Percentiles rank a stretch among this genome's conserved stretches.
phyloP scores from a whole-genome alignment of 2,797 vertebrate genomes.

The Pogonophryne albipinna region DNA sequence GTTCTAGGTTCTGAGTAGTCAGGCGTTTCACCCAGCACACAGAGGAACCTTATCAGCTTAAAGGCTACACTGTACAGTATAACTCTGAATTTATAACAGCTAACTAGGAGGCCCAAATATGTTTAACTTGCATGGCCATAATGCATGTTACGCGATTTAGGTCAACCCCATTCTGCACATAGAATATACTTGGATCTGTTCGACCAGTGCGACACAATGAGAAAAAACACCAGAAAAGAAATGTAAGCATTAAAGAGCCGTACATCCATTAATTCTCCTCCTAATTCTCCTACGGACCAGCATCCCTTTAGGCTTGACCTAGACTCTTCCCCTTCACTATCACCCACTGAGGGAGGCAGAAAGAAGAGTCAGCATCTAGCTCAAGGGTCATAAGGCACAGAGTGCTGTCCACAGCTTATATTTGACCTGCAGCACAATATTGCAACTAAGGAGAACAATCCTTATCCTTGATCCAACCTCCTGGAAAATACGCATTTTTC shows the following conservation, averaged over 20 bases:
- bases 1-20: slow-evolving; percentile 89
- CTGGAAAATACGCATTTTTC: neutral
- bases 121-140: neutral
- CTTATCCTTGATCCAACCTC: slow-evolving; percentile 7
- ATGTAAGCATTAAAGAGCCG: slow-evolving; percentile 10
- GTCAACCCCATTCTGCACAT: neutral
- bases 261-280: neutral
- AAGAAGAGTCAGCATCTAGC: slow-evolving; percentile 39
- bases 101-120: slow-evolving; percentile 36
- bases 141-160: slow-evolving; percentile 11
- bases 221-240: neutral
- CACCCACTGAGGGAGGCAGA: slow-evolving; percentile 23
- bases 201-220: neutral
- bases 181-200: neutral
- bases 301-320: slow-evolving; percentile 44
- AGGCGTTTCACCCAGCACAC: slow-evolving; percentile 85
- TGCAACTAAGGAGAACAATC: slow-evolving; percentile 14
- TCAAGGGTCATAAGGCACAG: slow-evolving; percentile 26
- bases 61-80: slow-evolving; percentile 53
- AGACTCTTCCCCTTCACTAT: slow-evolving; percentile 23
- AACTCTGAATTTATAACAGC: slow-evolving; percentile 81
- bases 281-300: slow-evolving; percentile 17
- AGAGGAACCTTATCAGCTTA: slow-evolving; percentile 84
- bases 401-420: slow-evolving; percentile 38
- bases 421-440: slow-evolving; percentile 34